These are phyloP conservation scores for Euphonia xanthogaster DNA, from an alignment of 2,797 vertebrate genomes.

Conservation along the genomic window DNA sequence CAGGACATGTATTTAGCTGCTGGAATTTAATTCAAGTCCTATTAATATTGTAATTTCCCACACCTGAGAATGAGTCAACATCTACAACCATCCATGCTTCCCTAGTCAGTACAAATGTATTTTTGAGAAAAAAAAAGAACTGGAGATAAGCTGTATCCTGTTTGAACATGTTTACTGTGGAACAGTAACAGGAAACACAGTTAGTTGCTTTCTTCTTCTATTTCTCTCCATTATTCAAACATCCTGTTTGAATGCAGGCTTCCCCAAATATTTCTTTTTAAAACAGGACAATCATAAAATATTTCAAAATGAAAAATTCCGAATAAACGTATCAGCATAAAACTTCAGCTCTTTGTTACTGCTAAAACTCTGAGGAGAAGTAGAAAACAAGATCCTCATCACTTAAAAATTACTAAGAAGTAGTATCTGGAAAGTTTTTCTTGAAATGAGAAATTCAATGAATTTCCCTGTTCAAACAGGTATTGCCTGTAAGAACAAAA, in stretches of 20 bases:
- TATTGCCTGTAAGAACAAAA: neutral
- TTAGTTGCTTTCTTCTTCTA: neutral
- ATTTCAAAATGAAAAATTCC: neutral
- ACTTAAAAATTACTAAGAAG: neutral
- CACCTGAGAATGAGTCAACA: neutral
- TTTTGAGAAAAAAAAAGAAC: neutral
- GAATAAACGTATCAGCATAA: neutral
- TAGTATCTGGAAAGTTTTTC: neutral
- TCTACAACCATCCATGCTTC: neutral
- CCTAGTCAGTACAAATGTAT: neutral
- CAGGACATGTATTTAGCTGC: neutral
- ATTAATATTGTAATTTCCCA: neutral
- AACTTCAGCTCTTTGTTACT: neutral
- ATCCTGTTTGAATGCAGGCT: neutral
- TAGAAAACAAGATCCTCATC: neutral
- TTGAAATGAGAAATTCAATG: neutral
- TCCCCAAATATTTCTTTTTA: neutral
- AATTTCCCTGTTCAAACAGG: neutral
- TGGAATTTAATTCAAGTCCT: neutral
- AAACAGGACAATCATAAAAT: neutral
- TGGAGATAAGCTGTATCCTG: accelerated
- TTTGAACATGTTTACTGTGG: neutral
- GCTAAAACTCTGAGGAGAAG: neutral
- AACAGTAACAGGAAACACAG: neutral
- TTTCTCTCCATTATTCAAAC: neutral